Evolutionary conservation across 23 tunicate genomes (phyloP).

Genomic region (Halocynthia aurantium): DNA sequence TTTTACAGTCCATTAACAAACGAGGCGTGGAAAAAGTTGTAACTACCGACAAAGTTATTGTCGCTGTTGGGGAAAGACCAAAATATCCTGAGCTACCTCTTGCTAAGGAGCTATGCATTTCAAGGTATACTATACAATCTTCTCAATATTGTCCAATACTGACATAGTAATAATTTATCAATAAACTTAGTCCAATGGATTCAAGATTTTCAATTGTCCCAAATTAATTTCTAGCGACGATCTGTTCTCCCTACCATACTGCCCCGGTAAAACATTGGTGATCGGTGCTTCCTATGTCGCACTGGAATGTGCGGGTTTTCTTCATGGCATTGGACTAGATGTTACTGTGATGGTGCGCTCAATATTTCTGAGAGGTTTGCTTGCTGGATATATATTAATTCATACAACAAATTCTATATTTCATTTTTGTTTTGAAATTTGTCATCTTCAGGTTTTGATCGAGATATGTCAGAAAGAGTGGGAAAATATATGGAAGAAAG

Average conservation of each 20-base stretch:
- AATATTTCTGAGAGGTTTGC: constrained; percentile 74
- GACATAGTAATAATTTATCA: neutral
- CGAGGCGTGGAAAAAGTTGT: constrained; percentile 77
- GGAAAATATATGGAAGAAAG: constrained; percentile 63
- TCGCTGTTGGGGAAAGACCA: constrained; percentile 95
- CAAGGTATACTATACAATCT: constrained; percentile 42
- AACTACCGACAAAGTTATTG: constrained; percentile 70
- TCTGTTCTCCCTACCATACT: constrained; percentile 69
- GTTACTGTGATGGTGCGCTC: constrained; percentile 94
- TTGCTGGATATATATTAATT: neutral
- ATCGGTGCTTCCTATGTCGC: constrained; percentile 95
- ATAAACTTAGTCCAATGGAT: neutral
- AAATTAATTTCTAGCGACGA: constrained; percentile 44
- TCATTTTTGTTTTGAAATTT: neutral
- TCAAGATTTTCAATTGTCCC: neutral
- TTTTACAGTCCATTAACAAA: constrained; percentile 43
- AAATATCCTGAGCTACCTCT: constrained; percentile 80
- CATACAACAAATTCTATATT: neutral
- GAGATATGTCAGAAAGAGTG: constrained; percentile 78
- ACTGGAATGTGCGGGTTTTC: constrained; percentile 93
- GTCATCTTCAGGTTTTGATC: constrained; percentile 69
- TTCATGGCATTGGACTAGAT: constrained; percentile 78
- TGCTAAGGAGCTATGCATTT: constrained; percentile 63
- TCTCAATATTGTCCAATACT: neutral
- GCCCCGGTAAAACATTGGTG: constrained; percentile 90